These are phyloP conservation scores for Rhagoletis pomonella DNA, from an alignment of 1,140 invertebrate genomes.

Conservation along the genomic window DNA sequence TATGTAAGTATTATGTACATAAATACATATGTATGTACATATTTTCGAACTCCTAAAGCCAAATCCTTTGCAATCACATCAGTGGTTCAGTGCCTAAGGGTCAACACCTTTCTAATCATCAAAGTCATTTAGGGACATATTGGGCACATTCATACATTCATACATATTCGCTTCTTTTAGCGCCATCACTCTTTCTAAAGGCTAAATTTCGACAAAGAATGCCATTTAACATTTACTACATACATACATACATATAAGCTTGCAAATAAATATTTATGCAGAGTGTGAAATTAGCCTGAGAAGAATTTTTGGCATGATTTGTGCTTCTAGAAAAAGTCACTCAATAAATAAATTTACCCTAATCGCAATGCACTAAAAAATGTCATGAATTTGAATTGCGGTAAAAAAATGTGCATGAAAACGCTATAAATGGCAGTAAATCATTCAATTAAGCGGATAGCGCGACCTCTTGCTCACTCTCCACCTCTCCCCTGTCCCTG, in stretches of 20 bases:
- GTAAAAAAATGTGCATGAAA: not conserved
- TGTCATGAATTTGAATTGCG: not conserved
- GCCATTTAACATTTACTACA: not conserved
- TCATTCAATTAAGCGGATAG: conserved; percentile 22
- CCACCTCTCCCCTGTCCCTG: not conserved
- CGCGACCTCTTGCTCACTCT: not conserved
- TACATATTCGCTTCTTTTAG: not conserved
- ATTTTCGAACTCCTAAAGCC: too few relatives aligned
- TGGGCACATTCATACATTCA: too few relatives aligned
- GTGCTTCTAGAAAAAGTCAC: not conserved
- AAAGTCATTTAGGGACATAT: not conserved
- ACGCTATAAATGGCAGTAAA: not conserved
- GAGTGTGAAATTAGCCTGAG: not conserved
- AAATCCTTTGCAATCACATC: too few relatives aligned
- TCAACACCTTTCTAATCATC: not conserved
- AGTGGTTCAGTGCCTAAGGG: not conserved
- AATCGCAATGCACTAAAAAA: not conserved
- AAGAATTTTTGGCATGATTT: not conserved
- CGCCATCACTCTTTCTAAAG: not conserved
- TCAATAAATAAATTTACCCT: not conserved
- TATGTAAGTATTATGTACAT: too few relatives aligned
- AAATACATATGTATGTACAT: too few relatives aligned
- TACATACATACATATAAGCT: not conserved
- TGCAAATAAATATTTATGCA: not conserved
- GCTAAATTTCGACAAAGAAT: not conserved